phyloP scores from a whole-genome alignment of 1,140 invertebrate species.

The Leguminivora glycinivorella region DNA sequence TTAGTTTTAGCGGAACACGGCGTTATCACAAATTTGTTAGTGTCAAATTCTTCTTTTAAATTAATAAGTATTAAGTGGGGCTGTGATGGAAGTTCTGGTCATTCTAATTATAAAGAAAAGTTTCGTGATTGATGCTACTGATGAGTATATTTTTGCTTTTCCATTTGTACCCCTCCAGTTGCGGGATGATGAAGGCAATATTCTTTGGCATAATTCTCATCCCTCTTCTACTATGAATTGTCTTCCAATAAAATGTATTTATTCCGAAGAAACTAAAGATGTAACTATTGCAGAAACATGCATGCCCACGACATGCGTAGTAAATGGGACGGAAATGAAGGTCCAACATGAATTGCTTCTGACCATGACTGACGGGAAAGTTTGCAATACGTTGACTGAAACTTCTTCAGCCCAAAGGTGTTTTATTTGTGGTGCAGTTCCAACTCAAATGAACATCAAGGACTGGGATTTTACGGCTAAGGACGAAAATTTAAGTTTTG shows the following conservation, averaged over 20 bases:
- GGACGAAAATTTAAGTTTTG: neutral
- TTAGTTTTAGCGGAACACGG: constrained; percentile 39
- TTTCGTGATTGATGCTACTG: constrained; percentile 24
- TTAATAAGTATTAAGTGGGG: constrained; percentile 36
- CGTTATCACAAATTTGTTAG: constrained; percentile 46
- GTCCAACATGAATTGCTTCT: constrained; percentile 38
- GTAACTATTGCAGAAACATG: no score
- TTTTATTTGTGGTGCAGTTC: constrained; percentile 44
- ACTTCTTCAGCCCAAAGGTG: constrained; percentile 39
- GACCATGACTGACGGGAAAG: constrained; percentile 54
- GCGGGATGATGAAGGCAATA: constrained; percentile 25
- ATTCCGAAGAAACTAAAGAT: constrained; percentile 40
- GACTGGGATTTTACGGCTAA: neutral
- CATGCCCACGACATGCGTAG: constrained; percentile 29
- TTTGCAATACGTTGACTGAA: constrained; percentile 45
- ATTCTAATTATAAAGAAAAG: constrained; percentile 37
- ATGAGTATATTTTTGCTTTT: constrained; percentile 36
- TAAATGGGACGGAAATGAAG: constrained; percentile 27
- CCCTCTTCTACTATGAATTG: constrained; percentile 36
- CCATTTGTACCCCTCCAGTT: constrained; percentile 35
- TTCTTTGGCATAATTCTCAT: constrained; percentile 40
- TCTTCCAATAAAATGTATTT: constrained; percentile 39
- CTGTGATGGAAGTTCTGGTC: constrained; percentile 36
- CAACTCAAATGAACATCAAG: constrained; percentile 45
- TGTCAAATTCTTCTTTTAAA: neutral